Conservation (phyloP, 1,140 invertebrate species). For the Drosophila persimilis region DNA sequence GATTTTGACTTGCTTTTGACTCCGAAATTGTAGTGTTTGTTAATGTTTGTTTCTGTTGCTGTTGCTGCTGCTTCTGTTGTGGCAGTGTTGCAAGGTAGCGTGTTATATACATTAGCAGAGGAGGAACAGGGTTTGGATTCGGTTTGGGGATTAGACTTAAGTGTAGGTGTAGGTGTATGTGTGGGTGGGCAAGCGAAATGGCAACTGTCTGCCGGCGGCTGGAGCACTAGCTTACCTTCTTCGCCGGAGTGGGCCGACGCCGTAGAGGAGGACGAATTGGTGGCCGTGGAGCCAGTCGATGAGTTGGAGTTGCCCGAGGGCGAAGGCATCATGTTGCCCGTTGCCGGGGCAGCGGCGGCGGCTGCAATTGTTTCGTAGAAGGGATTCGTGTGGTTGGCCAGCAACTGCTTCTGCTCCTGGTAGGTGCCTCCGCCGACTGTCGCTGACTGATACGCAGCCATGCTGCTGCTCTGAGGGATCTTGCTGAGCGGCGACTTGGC, state of each 20-base stretch:
- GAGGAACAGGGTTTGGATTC: conserved; percentile 17
- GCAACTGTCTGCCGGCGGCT: conserved; percentile 28
- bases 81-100: conserved; percentile 49
- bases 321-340: conserved; percentile 70
- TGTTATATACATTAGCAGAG: conserved; percentile 72
- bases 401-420: conserved; percentile 71
- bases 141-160: conserved; percentile 5
- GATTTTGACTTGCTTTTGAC: conserved; percentile 45
- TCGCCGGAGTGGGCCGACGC: conserved; percentile 62
- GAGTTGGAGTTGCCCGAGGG: conserved; percentile 79
- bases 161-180: conserved; percentile 1
- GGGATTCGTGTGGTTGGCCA: conserved; percentile 78
- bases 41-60: conserved; percentile 44
- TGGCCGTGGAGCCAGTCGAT: conserved; percentile 77
- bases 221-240: conserved; percentile 74
- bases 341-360: conserved; percentile 3
- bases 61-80: conserved; percentile 30
- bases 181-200: conserved; percentile 19
- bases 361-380: conserved; percentile 68
- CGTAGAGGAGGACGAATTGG: conserved; percentile 70
- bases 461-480: conserved; percentile 24
- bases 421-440: conserved; percentile 28
- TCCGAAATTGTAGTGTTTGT: conserved; percentile 29
- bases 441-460: conserved; percentile 44
- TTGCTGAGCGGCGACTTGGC: conserved; percentile 62